A percentile compares a stretch with the other conserved stretches of the same genome.
Evolutionary conservation across 2,797 vertebrate genomes (phyloP).

Genomic region (Babyrousa celebensis): DNA sequence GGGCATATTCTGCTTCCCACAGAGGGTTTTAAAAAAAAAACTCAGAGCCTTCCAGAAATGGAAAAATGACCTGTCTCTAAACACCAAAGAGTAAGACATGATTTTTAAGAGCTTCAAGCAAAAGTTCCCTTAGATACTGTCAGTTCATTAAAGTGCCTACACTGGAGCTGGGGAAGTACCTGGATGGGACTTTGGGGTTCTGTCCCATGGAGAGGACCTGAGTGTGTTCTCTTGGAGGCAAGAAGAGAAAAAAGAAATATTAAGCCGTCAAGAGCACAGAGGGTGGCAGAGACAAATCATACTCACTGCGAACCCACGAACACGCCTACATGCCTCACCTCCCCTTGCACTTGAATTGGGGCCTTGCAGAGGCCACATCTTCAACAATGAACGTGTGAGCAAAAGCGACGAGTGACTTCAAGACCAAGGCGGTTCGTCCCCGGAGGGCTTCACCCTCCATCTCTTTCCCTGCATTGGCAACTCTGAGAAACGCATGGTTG

Average conservation of each 20-base stretch:
- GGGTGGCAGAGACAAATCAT: not conserved
- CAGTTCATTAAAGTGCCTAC: conserved; percentile 7
- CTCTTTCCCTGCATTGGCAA: not conserved
- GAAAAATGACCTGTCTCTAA: not conserved
- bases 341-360: not conserved
- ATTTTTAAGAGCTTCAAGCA: not conserved
- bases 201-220: not conserved
- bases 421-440: not conserved
- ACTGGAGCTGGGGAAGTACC: not conserved
- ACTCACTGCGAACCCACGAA: not conserved
- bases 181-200: not conserved
- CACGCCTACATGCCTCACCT: not conserved
- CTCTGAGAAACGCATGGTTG: not conserved
- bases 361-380: not conserved
- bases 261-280: not conserved
- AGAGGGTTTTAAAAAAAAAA: not conserved
- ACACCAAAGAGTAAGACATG: not conserved
- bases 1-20: not conserved
- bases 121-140: not conserved
- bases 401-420: not conserved
- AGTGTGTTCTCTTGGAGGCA: not conserved
- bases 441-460: not conserved
- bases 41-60: not conserved
- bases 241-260: conserved; percentile 1
- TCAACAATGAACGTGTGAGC: conserved; percentile 14